A percentile compares a stretch with the other conserved stretches of the same genome.
Evolutionary conservation across 2,888 invertebrate species (phyloP).

Genomic region (Pristionchus fissidentatus): DNA sequence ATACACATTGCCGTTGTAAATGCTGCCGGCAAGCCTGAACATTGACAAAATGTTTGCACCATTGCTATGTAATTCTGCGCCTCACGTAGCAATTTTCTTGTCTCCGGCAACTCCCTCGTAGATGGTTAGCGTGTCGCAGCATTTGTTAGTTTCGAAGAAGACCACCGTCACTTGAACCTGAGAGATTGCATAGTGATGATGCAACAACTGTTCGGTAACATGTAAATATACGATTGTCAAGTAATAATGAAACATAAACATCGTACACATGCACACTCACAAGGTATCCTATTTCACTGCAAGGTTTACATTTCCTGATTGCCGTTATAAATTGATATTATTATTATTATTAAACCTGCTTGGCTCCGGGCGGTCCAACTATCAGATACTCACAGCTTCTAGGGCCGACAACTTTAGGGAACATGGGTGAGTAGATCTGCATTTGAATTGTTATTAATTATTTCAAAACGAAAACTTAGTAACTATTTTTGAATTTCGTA

Average conservation of each 20-base stretch:
- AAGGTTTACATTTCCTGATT: too few species aligned
- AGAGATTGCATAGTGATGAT: too few species aligned
- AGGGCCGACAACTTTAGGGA: too few species aligned
- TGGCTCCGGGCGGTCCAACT: not conserved
- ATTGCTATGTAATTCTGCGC: too few species aligned
- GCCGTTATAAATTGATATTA: too few species aligned
- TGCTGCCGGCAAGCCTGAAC: slow-evolving; percentile 13
- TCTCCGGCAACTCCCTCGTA: slow-evolving; percentile 7
- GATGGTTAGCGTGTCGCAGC: slow-evolving; percentile 18
- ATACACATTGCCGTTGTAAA: slow-evolving; percentile 30
- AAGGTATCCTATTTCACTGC: too few species aligned
- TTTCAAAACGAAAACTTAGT: not conserved
- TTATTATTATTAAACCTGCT: not conserved
- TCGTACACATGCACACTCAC: not conserved
- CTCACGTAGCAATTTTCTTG: slow-evolving; percentile 30
- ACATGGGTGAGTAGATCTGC: slow-evolving; percentile 29
- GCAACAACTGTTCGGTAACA: too few species aligned
- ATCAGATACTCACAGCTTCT: slow-evolving; percentile 3
- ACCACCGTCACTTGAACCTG: slow-evolving; percentile 10
- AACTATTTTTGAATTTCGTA: not conserved
- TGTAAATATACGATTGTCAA: too few species aligned
- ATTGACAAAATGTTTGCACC: too few species aligned
- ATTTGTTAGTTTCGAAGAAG: slow-evolving; percentile 37
- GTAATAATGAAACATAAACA: not conserved
- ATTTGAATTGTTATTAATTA: not conserved